phyloP scores from a whole-genome alignment of 2,888 invertebrate genomes.

The Aleiodes testaceus region DNA sequence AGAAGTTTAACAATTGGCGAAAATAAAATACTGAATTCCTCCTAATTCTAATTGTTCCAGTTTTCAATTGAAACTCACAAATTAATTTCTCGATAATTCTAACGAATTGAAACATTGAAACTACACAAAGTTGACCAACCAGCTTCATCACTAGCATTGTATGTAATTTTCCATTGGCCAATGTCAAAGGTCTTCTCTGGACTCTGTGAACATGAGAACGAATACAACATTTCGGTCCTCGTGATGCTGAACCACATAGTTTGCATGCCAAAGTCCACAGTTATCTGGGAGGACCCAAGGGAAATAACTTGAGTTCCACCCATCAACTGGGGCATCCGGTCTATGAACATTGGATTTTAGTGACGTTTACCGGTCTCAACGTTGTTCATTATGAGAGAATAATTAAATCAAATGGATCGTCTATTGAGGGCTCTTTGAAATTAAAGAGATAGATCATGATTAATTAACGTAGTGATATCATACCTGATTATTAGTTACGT shows the following conservation, averaged over 20 bases:
- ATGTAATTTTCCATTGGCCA: slow-evolving; percentile 73
- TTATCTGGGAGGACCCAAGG: neutral
- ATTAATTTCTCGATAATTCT: neutral
- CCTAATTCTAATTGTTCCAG: neutral
- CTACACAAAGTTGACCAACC: slow-evolving; percentile 74
- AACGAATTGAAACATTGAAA: slow-evolving; percentile 67
- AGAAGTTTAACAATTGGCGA: neutral
- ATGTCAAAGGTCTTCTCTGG: slow-evolving; percentile 72
- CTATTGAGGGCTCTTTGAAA: too few species aligned
- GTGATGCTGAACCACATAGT: slow-evolving; percentile 26
- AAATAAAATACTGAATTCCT: neutral
- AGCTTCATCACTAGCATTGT: slow-evolving; percentile 73
- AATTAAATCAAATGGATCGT: neutral
- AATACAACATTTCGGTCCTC: slow-evolving; percentile 20
- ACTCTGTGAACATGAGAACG: slow-evolving; percentile 63
- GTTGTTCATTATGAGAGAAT: slow-evolving; percentile 2
- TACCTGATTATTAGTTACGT: slow-evolving; percentile 72
- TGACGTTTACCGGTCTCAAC: slow-evolving; percentile 1
- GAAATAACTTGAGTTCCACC: slow-evolving; percentile 31
- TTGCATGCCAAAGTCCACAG: slow-evolving; percentile 27
- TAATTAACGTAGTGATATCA: neutral
- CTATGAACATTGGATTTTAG: slow-evolving; percentile 22
- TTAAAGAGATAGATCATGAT: neutral
- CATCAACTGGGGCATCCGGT: slow-evolving; percentile 25
- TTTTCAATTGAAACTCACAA: neutral